Base-by-base conservation (phyloP, 1,140 invertebrate genomes). In the Drosophila suzukii region DNA sequence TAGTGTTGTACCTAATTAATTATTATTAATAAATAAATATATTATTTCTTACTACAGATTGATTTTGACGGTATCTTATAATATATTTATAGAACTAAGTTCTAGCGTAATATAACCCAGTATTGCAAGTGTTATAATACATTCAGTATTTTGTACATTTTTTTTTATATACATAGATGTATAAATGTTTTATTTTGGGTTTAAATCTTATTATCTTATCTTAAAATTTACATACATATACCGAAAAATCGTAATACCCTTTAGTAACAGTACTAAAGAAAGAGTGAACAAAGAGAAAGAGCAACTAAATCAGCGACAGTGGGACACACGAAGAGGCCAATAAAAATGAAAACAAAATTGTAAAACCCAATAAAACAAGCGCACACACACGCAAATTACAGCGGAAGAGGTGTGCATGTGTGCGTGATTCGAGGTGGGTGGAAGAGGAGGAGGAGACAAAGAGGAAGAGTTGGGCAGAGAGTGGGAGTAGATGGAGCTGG, bases 321-420 rank as follows among this genome's bases (percentile, higher is more conserved):
- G 81, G 76, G 65, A 70, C 68, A 78, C 63, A 59, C 60, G 46
- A 74, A 81, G 67, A 44, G 30, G 46, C 36, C 65, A 71, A 46
- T 56, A 75, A 66, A 49, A 76, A 68, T 55, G 62, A 77, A 77
- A 77, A 77, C 74, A 76, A 81, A 88, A 82, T 78, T 88, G 66
- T 79, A 79, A 83, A 86, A 88, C 62, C 72, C 72, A 75, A 84
- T 82, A 83, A 80, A 80, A 65, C 61, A 62, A 55, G 30, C 53
- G 58, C 36, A 74, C 68, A 75, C 63, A 71, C 59, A 83, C 71
- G 57, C 66, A 81, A 54, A 62, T 81, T 78, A 70, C 77, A 84
- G 43, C 58, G 60, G 59, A 76, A 70, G 66, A 77, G 43, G 36
- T 49, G 10, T 51, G n/a, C 12, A 17, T 47, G 44, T 47, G 44